Evolutionary conservation across 2,888 invertebrate genomes (phyloP), one percentile per base, ranked within the genome.

Genomic region (Pyralis farinalis): DNA sequence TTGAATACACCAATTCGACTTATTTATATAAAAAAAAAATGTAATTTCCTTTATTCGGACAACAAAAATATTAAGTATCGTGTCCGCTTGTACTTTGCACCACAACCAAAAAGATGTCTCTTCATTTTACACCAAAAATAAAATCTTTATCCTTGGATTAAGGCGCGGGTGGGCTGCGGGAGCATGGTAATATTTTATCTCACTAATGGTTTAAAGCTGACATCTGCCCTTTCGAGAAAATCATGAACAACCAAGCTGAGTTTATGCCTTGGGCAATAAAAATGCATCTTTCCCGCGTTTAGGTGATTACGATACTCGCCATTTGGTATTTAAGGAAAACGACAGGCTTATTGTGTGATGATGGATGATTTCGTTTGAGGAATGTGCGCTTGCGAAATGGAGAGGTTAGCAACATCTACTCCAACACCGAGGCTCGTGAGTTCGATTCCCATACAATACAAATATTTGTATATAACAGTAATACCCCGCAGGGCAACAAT

Each of bases 61-160:
- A n/a, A n/a, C n/a, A n/a, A n/a, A n/a, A n/a, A n/a, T n/a, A n/a
- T n/a, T n/a, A n/a, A n/a, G n/a, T n/a, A n/a, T n/a, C n/a, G n/a
- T n/a, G n/a, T n/a, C n/a, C 28, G 33, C 35, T 27, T 10, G 20
- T 48, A 32, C 10, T 43, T 47, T 40, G 38, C 25, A 37, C 59
- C 62, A 49, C 33, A 25, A 25, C 42, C 48, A 46, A 63, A 63
- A 66, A 72, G 71, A 79, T 78, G 78, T 79, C 75, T 77, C 76
- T 79, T 76, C 75, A 79, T 79, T 80, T 77, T 77, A 76, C 77
- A 78, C 71, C 75, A 72, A 80, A 81, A 80, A 80, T 80, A 82
- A 82, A 81, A 78, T 78, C 76, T 78, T 81, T 77, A 78, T 77
- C 78, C 77, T 49, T 48, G 73, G 71, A 71, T 77, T 72, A 76